Evolutionary conservation across 2,888 invertebrate species (phyloP).

Genomic region (Phaedon cochleariae): DNA sequence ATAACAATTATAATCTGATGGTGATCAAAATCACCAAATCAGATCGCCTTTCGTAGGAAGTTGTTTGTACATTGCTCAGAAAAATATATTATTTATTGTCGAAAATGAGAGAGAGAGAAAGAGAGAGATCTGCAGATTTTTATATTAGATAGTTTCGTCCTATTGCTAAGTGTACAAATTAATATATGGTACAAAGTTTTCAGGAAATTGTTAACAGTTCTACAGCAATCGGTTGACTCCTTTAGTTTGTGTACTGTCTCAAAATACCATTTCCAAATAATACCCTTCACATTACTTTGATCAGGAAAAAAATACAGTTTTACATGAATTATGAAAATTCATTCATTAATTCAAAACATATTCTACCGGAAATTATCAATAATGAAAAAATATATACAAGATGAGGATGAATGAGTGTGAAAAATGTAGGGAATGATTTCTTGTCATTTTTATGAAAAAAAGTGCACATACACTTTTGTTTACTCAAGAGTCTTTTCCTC

Average conservation of each 20-base stretch:
- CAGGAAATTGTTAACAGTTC: constrained; percentile 53
- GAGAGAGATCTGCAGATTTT: constrained; percentile 38
- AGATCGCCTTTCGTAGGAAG: constrained; percentile 49
- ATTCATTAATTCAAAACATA: too few relatives aligned
- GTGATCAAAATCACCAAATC: constrained; percentile 39
- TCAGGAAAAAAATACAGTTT: too few relatives aligned
- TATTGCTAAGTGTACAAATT: constrained; percentile 55
- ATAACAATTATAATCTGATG: constrained; percentile 35
- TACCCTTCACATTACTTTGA: background rate
- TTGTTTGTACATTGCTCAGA: constrained; percentile 48
- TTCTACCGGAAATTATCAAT: too few relatives aligned
- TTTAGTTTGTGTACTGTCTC: constrained; percentile 38
- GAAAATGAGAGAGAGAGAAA: constrained; percentile 19
- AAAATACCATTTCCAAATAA: background rate
- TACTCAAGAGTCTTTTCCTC: too few relatives aligned
- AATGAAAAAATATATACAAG: too few relatives aligned
- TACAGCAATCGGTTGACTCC: constrained; percentile 55
- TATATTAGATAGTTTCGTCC: constrained; percentile 41
- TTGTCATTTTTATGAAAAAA: too few relatives aligned
- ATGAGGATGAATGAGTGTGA: too few relatives aligned
- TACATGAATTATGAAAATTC: too few relatives aligned
- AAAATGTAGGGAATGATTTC: too few relatives aligned
- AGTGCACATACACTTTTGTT: too few relatives aligned
- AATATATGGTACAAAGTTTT: constrained; percentile 60
- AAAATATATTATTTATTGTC: constrained; percentile 47